These are phyloP conservation scores for Exocentrus adspersus DNA, from an alignment of 2,888 invertebrate species.

Conservation along the genomic window DNA sequence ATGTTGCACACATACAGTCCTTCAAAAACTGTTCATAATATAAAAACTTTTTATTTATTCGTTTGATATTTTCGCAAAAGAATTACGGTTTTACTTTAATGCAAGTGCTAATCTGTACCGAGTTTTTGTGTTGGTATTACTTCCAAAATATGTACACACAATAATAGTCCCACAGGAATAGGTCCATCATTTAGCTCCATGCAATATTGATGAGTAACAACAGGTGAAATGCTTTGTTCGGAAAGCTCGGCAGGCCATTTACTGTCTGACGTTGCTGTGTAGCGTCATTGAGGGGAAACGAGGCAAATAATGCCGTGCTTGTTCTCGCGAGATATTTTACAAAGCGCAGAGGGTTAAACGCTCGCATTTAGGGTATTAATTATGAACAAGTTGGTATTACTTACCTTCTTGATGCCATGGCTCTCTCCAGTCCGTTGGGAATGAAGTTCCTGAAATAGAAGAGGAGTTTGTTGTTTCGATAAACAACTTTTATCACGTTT, in stretches of 20 bases:
- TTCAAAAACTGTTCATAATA: no score
- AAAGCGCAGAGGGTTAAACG: constrained; percentile 57
- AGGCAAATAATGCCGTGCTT: constrained; percentile 23
- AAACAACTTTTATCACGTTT: constrained; percentile 13
- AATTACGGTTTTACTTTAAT: constrained; percentile 36
- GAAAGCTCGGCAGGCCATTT: constrained; percentile 41
- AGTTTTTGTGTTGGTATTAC: constrained; percentile 30
- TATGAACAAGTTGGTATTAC: constrained; percentile 59
- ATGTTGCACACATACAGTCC: no score
- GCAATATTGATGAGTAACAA: constrained; percentile 57
- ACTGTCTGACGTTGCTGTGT: constrained; percentile 20
- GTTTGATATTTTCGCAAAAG: no score
- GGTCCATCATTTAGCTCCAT: constrained; percentile 59
- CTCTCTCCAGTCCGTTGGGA: constrained; percentile 63
- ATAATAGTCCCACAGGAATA: constrained; percentile 49
- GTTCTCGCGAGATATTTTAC: constrained; percentile 47
- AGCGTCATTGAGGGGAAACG: constrained; percentile 16
- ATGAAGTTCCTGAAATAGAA: constrained; percentile 56
- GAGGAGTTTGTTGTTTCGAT: constrained; percentile 40
- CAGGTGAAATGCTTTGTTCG: constrained; percentile 54
- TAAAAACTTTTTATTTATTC: no score
- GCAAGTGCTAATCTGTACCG: constrained; percentile 25
- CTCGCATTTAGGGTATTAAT: constrained; percentile 60
- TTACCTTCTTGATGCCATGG: constrained; percentile 65
- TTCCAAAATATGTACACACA: constrained; percentile 32